Conservation (phyloP, 2,888 invertebrate genomes). For the Siphonodentalium dalli region DNA sequence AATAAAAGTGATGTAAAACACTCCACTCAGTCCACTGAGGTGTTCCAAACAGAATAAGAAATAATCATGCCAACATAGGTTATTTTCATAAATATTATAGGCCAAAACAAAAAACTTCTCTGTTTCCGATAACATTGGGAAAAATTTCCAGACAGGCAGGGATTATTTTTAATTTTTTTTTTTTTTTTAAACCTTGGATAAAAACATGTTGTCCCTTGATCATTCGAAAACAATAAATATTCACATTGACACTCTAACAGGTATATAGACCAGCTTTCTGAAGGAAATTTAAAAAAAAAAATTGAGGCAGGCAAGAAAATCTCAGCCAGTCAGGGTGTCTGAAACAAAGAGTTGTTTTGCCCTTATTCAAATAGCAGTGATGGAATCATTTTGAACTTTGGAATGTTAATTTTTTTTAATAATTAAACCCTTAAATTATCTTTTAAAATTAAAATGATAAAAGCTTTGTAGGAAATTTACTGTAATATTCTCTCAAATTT, state of each 20-base stretch:
- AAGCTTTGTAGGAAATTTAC: not conserved
- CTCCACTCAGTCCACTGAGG: not conserved
- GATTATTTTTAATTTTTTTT: too few relatives aligned
- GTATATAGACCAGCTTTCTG: not conserved
- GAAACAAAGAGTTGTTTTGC: not conserved
- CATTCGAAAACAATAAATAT: too few relatives aligned
- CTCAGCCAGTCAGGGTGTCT: too few relatives aligned
- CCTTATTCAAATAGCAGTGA: not conserved
- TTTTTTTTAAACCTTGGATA: too few relatives aligned
- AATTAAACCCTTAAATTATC: too few relatives aligned
- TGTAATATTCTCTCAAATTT: conserved; percentile 3
- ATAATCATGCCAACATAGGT: not conserved
- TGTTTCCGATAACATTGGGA: too few relatives aligned
- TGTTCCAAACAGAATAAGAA: not conserved
- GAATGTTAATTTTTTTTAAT: too few relatives aligned
- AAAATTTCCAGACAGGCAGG: too few relatives aligned
- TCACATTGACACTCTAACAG: not conserved
- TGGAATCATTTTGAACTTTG: conserved; percentile 1
- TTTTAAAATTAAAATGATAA: too few relatives aligned
- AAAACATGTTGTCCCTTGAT: too few relatives aligned
- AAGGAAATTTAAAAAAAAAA: not conserved
- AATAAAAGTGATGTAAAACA: not conserved
- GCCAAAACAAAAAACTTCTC: too few relatives aligned
- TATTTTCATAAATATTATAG: not conserved
- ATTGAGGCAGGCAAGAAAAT: too few relatives aligned